phyloP scores from a whole-genome alignment of 64 coral and sea anemone genomes.

The Anthopleura sola region DNA sequence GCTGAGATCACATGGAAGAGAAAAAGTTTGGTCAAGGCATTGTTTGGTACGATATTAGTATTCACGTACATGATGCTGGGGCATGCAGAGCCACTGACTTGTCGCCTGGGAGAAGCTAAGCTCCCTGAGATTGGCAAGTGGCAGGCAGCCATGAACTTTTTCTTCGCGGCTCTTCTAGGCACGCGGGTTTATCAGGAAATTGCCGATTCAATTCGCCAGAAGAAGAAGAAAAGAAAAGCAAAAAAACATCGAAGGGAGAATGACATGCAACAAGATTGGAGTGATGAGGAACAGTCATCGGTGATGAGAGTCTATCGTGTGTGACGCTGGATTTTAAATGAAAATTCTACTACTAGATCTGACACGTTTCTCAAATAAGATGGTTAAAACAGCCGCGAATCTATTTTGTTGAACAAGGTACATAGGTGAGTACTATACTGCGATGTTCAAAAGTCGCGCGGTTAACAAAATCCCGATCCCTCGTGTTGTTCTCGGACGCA shows the following conservation, averaged over 20 bases:
- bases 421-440: too few species aligned
- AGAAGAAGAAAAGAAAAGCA: background rate
- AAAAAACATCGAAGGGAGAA: conserved; percentile 11
- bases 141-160: conserved; percentile 82
- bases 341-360: too few species aligned
- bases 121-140: conserved; percentile 69
- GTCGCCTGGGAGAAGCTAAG: conserved; percentile 56
- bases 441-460: too few species aligned
- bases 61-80: conserved; percentile 67
- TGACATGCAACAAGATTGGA: background rate
- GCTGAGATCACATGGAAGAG: conserved; percentile 65
- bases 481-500: too few species aligned
- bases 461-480: too few species aligned
- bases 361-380: too few species aligned
- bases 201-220: conserved; percentile 8
- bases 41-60: conserved; percentile 73
- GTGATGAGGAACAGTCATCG: conserved; percentile 18
- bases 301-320: conserved; percentile 20
- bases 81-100: conserved; percentile 63
- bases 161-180: conserved; percentile 57
- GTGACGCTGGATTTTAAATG: background rate
- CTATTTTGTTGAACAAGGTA: too few species aligned
- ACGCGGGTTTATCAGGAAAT: conserved; percentile 58
- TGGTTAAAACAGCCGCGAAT: too few species aligned
- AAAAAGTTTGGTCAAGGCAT: conserved; percentile 57